Base-by-base conservation (phyloP, 2,888 invertebrate species). In the Leucophenga maculata region DNA sequence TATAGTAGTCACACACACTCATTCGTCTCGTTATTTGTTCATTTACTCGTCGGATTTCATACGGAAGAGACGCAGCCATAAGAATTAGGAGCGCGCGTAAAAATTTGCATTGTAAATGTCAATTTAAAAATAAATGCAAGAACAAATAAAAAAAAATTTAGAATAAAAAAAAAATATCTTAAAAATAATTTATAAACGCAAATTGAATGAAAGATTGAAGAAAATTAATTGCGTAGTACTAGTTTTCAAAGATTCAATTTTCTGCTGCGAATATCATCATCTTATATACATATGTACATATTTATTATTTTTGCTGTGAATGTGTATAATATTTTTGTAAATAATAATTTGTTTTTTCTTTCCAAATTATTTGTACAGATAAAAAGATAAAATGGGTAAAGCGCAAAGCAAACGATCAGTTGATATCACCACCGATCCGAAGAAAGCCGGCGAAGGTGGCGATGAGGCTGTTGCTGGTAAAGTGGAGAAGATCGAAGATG, bases 321-420 rank as follows among this genome's bases (percentile, higher is more conserved):
- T 26, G 26, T 26, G 26, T 3, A 26, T 50, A 1, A 16, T 50
- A 6, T 50, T 14, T 1, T 50, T 50, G 16, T 50, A 13, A 50
- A 50, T 6, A 11, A 6, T n/a, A 16, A 48, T 59, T 39, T 32
- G 32, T 32, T 59, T 59, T 54, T 16, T 18, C 46, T 18, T 50
- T 55, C 22, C 1, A 9, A 20, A 20, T 55, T 8, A 6, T 22
- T 20, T 22, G 26, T 26, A 55, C 16, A 62, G 26, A 26, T 4
- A 26, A 26, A 26, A 26, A 26, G 60, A 67, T 67, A 91, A 89
- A 88, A 95, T 95, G 95, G 95, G 95, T 90, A 94, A 93, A 89
- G 92, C 93, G 91, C 94, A 94, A 91, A 95, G 95, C 90, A 95
- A 94, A 90, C 93, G 94, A 90, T 95, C 95, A 86, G 94, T 95